Conservation (phyloP, 2,113 vertebrate species). For the Daubentonia madagascariensis region DNA sequence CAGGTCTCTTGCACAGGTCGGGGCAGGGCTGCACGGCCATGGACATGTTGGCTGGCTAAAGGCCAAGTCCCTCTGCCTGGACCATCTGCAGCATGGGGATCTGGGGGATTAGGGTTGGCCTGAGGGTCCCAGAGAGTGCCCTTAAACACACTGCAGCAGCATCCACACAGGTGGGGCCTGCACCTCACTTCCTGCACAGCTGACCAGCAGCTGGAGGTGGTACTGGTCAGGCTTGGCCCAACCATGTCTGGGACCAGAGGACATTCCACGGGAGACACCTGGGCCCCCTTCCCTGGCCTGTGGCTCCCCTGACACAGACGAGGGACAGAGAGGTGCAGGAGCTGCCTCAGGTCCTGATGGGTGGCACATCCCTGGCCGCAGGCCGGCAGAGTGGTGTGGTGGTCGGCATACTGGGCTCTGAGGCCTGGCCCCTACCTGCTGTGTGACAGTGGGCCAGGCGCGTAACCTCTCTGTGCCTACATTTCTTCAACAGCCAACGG, state of each 20-base stretch:
- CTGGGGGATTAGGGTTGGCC: too few relatives aligned
- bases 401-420: neutral
- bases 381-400: rapidly evolving
- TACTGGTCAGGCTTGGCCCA: neutral
- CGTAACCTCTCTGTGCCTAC: neutral
- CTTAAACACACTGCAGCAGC: too few relatives aligned
- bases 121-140: too few relatives aligned
- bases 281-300: neutral
- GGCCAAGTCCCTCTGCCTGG: neutral
- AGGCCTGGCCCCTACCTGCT: neutral
- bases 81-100: neutral
- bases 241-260: neutral
- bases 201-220: neutral
- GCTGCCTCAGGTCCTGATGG: rapidly evolving
- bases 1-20: neutral
- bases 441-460: rapidly evolving
- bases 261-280: rapidly evolving
- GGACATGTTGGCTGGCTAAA: neutral
- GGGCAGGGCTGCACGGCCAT: too few relatives aligned
- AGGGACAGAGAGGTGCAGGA: neutral
- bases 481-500: rapidly evolving
- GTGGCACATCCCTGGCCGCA: neutral
- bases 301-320: too few relatives aligned
- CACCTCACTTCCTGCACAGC: neutral
- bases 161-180: too few relatives aligned